phyloP scores from a whole-genome alignment of 2,113 vertebrate species.

The pig (Sus scrofa) region T2T-Sscrofa CM000812.6:133629501-133630000 shows the following conservation, averaged over 20 bases:
- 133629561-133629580: background rate
- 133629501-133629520: background rate
- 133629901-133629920: conserved; percentile 87
- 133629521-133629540: background rate
- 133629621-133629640: conserved; percentile 43
- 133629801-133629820: conserved; percentile 71
- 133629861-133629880: conserved; percentile 88
- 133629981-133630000: conserved; percentile 85
- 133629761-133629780: conserved; percentile 75
- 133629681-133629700: conserved; percentile 34
- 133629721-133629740: conserved; percentile 71
- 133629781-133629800: conserved; percentile 78
- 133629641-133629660: conserved; percentile 18
- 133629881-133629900: conserved; percentile 87
- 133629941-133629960: conserved; percentile 89
- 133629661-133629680: conserved; percentile 66
- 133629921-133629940: conserved; percentile 87
- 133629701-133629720: conserved; percentile 53
- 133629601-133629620: background rate
- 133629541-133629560: background rate
- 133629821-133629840: conserved; percentile 32
- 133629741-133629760: conserved; percentile 79
- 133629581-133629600: background rate
- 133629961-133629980: conserved; percentile 89
- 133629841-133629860: conserved; percentile 84